Evolutionary conservation across 2,888 invertebrate species (phyloP), one percentile per base, ranked within the genome.

Genomic region (Sialis fuliginosa): DNA sequence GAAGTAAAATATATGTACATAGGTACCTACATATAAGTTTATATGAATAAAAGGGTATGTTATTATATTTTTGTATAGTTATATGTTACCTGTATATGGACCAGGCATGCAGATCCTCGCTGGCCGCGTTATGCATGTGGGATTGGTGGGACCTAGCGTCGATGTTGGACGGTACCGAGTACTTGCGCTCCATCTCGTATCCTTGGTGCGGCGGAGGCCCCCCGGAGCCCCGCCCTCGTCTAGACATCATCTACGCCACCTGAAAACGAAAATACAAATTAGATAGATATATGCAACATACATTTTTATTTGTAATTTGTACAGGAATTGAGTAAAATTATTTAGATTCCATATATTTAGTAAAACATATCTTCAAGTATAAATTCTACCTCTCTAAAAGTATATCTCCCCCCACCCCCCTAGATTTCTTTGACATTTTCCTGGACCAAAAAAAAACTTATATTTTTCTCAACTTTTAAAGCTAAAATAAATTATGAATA

Each of bases 41-140:
- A 42, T n/a, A 42, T 13, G 5, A 31, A 31, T 42, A 30, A 4
- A 31, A 13, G 22, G 41, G n/a, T 7, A 10, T 30, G 7, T 2
- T 13, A 42, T 30, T 42, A 22, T 39, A 7, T 7, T 3, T 6
- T 39, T 6, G 9, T n/a, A n/a, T n/a, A n/a, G n/a, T 22, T 22
- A 22, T 22, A 2, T 10, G 33, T 5, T 64, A 85, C 86, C 86
- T 81, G 70, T 88, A 88, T 63, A 93, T 93, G 54, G 91, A 91
- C 93, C 93, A 93, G 50, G 92, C 92, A 64, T 93, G 92, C 50
- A 93, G 74, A 63, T 92, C 92, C 62, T 92, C 91, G 45, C 86
- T 87, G 55, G 88, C 85, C 62, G 86, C 85, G 51, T 80, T 77
- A 49, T 82, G 81, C 52, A 62, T 64, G 60, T 49, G 62, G 55